phyloP scores from a whole-genome alignment of 2,797 vertebrate species.

The Heliangelus exortis region DNA sequence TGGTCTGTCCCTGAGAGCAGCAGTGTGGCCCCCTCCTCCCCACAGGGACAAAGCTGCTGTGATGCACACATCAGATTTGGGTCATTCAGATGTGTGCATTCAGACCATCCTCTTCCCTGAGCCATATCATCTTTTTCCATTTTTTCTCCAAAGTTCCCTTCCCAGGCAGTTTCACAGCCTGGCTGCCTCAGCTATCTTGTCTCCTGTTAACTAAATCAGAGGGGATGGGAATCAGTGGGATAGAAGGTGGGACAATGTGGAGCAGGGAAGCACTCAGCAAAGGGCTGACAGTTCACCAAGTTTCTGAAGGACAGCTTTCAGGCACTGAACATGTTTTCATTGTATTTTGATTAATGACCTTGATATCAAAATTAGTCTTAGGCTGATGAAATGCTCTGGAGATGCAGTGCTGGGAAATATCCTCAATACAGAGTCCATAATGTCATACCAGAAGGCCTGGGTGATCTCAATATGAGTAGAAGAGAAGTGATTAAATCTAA shows the following conservation, averaged over 20 bases:
- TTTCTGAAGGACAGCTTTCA: conserved; percentile 8
- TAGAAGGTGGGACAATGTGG: neutral
- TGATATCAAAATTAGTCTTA: conserved; percentile 31
- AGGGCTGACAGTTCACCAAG: neutral
- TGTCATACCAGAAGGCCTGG: conserved; percentile 17
- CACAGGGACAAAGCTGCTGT: neutral
- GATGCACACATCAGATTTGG: neutral
- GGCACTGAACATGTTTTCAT: neutral
- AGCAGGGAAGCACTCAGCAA: neutral
- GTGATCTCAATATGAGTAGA: neutral
- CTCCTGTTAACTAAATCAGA: neutral
- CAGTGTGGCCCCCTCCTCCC: neutral
- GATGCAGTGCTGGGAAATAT: neutral
- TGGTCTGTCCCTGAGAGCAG: neutral
- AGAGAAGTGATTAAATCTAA: conserved; percentile 28
- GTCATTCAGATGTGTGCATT: neutral
- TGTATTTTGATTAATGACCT: conserved; percentile 40
- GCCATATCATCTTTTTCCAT: neutral
- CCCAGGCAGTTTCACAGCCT: neutral
- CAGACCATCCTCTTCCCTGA: neutral
- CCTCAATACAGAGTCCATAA: neutral
- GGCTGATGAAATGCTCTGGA: conserved; percentile 34
- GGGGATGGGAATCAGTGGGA: neutral
- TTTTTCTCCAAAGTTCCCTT: neutral
- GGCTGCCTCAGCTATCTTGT: neutral